These are phyloP conservation scores for Andrena praecox DNA, from an alignment of 2,888 invertebrate genomes.

Conservation along the genomic window DNA sequence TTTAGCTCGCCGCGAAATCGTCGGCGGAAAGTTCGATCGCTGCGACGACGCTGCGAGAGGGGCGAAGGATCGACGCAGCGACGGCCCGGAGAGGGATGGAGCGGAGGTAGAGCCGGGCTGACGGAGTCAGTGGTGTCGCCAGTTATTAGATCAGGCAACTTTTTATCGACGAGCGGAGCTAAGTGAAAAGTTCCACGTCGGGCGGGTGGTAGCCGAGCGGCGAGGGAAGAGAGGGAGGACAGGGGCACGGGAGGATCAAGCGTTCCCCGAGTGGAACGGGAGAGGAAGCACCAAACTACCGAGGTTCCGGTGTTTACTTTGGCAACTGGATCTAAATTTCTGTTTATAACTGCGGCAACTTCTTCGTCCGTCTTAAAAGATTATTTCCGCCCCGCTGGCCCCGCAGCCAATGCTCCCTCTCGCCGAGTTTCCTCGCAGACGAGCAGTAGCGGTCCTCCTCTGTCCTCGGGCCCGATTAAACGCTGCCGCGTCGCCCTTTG, in stretches of 20 bases:
- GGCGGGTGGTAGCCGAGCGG: constrained; percentile 32
- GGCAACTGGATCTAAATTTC: constrained; percentile 82
- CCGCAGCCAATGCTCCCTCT: background rate
- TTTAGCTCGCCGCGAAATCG: constrained; percentile 58
- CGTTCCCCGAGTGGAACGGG: constrained; percentile 40
- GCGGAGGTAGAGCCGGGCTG: constrained; percentile 3
- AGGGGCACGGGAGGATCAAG: constrained; percentile 40
- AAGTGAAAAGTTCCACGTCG: constrained; percentile 81
- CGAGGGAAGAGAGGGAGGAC: background rate
- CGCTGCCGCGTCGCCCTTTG: background rate
- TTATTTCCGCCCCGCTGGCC: constrained; percentile 71
- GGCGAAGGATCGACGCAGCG: constrained; percentile 25
- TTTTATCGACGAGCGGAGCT: constrained; percentile 78
- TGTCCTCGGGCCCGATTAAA: constrained; percentile 5
- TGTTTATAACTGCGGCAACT: constrained; percentile 81
- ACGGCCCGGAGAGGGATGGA: background rate
- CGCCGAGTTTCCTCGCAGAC: background rate
- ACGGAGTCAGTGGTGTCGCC: constrained; percentile 73
- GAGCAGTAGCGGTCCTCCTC: background rate
- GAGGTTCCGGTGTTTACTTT: constrained; percentile 77
- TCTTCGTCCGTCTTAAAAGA: constrained; percentile 78
- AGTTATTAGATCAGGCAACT: constrained; percentile 82
- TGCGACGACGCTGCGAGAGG: background rate
- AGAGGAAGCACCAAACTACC: constrained; percentile 54
- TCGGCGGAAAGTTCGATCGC: constrained; percentile 31